Percentiles rank a stretch among this genome's conserved stretches.
These are phyloP conservation scores for Odontophorus gujanensis DNA, from an alignment of 2,113 vertebrate species.

Conservation along the genomic window DNA sequence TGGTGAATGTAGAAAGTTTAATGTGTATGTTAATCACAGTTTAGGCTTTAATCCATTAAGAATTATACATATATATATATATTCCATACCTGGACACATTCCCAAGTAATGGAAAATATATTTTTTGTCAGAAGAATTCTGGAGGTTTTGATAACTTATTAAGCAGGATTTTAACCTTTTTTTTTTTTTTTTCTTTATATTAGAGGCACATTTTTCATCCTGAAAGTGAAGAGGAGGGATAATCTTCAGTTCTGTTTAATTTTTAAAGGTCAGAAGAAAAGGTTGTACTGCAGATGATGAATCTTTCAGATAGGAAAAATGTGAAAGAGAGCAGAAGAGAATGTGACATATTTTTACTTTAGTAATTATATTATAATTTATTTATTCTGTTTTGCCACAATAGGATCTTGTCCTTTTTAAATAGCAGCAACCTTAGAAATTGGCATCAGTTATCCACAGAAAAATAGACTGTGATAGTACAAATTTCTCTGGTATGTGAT, in stretches of 20 bases:
- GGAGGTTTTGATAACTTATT: conserved; percentile 30
- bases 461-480: not conserved
- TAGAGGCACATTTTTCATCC: not conserved
- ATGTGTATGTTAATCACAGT: conserved; percentile 39
- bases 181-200: not conserved
- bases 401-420: not conserved
- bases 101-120: not conserved
- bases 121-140: conserved; percentile 18
- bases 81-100: conserved; percentile 5
- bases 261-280: conserved; percentile 32
- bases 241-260: conserved; percentile 37
- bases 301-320: not conserved
- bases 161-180: not conserved
- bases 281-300: conserved; percentile 16
- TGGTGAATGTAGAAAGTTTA: conserved; percentile 31
- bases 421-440: not conserved
- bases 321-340: not conserved
- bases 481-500: not conserved
- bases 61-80: not conserved
- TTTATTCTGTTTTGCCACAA: not conserved
- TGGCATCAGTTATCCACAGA: not conserved
- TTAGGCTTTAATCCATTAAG: not conserved
- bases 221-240: not conserved
- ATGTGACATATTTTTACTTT: not conserved
- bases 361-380: conserved; percentile 24